phyloP scores from a whole-genome alignment of 2,797 vertebrate species.

The Pyrocephalus nanus region DNA sequence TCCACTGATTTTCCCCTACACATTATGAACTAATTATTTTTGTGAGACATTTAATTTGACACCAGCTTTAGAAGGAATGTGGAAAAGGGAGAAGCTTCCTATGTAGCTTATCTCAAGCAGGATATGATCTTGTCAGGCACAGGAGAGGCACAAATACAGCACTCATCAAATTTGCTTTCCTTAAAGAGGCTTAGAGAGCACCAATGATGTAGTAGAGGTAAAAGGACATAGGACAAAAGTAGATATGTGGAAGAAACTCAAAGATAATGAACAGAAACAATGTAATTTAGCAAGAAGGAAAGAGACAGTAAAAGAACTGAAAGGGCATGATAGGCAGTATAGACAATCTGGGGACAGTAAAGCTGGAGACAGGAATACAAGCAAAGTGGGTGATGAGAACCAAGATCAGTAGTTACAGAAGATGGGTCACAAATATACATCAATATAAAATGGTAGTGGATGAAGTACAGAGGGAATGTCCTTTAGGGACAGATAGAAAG shows the following conservation, averaged over 20 bases:
- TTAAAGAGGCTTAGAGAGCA: background rate
- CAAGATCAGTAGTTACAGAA: background rate
- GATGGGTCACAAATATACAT: background rate
- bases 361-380: background rate
- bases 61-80: background rate
- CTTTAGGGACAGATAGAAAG: background rate
- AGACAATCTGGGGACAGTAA: background rate
- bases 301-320: background rate
- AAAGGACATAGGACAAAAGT: background rate
- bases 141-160: background rate
- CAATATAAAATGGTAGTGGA: background rate
- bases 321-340: background rate
- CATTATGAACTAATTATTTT: background rate
- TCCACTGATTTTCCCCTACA: background rate
- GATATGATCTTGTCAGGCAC: background rate
- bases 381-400: background rate
- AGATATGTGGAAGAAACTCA: background rate
- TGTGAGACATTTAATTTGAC: background rate
- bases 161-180: background rate
- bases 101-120: background rate
- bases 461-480: background rate
- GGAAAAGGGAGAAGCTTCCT: background rate
- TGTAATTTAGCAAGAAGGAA: background rate
- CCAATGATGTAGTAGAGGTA: background rate
- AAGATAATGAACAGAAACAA: background rate